Conservation (phyloP, 2,888 invertebrate species). For the Gandaritis pyraliata region DNA sequence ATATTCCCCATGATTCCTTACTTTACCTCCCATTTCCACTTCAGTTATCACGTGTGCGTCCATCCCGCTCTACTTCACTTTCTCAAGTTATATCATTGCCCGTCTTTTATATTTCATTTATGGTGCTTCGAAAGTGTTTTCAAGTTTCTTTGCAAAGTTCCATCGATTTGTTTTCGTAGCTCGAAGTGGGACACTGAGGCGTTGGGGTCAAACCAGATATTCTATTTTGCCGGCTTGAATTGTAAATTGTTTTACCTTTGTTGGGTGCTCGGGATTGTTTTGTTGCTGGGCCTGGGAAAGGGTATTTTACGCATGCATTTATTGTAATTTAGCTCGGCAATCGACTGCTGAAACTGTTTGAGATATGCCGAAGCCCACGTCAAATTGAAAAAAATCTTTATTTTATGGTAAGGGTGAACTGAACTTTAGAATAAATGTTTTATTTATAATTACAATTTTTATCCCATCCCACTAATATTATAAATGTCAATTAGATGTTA, state of each 20-base stretch:
- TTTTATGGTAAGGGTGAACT: neutral
- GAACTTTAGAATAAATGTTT: no score
- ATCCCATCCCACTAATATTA: no score
- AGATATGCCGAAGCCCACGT: neutral
- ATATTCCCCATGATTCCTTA: constrained; percentile 28
- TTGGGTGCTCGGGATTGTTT: constrained; percentile 31
- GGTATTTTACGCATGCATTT: constrained; percentile 25
- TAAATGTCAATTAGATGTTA: no score
- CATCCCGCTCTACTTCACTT: constrained; percentile 39
- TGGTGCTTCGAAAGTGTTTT: constrained; percentile 54
- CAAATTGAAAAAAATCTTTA: neutral
- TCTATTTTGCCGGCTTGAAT: constrained; percentile 43
- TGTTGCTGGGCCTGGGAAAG: constrained; percentile 17
- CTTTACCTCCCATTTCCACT: constrained; percentile 32
- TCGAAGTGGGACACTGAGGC: constrained; percentile 25
- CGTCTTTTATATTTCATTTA: constrained; percentile 55
- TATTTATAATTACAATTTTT: no score
- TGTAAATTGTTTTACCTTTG: constrained; percentile 43
- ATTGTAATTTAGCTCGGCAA: constrained; percentile 18
- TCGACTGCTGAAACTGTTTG: neutral
- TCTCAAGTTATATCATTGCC: constrained; percentile 45
- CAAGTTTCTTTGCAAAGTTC: constrained; percentile 46
- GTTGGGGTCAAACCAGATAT: constrained; percentile 41
- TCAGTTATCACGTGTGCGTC: constrained; percentile 21
- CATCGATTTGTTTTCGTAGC: constrained; percentile 51